Conservation (phyloP, 2,888 invertebrate genomes). For the Cephus rjabovi region DNA sequence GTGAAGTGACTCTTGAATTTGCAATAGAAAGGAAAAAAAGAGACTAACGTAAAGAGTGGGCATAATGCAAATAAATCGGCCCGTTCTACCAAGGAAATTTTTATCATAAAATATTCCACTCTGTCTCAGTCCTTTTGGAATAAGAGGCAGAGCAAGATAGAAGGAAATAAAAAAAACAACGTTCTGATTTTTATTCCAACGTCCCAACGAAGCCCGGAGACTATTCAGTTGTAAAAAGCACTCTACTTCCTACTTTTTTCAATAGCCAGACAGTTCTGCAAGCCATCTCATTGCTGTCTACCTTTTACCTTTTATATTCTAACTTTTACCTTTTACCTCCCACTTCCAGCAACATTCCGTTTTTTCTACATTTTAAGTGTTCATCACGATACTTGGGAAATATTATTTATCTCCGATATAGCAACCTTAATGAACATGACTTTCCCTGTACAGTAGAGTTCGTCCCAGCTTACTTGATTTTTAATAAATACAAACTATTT, state of each 20-base stretch:
- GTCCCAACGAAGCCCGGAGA: background rate
- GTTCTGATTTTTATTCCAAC: background rate
- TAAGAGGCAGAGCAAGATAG: background rate
- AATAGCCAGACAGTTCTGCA: background rate
- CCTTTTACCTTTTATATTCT: background rate
- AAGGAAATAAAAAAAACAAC: background rate
- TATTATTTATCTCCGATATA: background rate
- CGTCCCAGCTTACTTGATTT: too few relatives aligned
- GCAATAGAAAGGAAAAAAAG: background rate
- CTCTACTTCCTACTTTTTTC: background rate
- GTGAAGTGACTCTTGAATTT: background rate
- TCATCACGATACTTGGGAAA: background rate
- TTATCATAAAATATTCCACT: background rate
- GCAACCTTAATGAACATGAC: background rate
- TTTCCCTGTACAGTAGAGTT: background rate
- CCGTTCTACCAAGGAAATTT: background rate
- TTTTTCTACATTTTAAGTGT: background rate
- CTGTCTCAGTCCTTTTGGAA: background rate
- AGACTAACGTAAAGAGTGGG: background rate
- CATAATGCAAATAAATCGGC: background rate
- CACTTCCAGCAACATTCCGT: background rate
- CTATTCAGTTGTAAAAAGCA: background rate
- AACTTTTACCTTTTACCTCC: background rate
- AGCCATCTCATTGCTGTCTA: background rate
- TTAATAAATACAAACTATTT: background rate